These are phyloP conservation scores for Caradrina clavipalpis DNA, from an alignment of 2,888 invertebrate species.

Conservation along the genomic window DNA sequence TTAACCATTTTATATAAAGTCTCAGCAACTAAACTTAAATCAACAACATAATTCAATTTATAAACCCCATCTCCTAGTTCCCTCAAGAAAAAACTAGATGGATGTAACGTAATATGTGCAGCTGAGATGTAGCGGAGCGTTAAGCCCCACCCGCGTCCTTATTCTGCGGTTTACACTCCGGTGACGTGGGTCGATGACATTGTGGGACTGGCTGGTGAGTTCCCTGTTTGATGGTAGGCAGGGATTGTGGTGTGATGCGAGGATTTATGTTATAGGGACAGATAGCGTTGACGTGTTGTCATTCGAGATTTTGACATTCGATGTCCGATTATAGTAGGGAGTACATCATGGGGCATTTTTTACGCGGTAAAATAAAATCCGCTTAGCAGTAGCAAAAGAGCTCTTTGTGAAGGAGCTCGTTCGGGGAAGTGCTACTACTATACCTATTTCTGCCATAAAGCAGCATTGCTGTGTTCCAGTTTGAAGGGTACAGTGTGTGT, in stretches of 20 bases:
- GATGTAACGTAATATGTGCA: slow-evolving; percentile 56
- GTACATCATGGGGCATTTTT: too few relatives aligned
- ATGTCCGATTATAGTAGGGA: neutral
- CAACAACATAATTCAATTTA: slow-evolving; percentile 28
- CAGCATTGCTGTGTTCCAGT: too few relatives aligned
- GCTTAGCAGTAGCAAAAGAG: too few relatives aligned
- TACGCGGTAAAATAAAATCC: too few relatives aligned
- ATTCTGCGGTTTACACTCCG: slow-evolving; percentile 65
- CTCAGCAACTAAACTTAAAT: neutral
- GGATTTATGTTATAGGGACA: neutral
- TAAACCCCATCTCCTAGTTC: slow-evolving; percentile 29
- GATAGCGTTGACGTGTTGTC: too few relatives aligned
- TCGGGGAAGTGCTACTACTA: too few relatives aligned
- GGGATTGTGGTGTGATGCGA: neutral
- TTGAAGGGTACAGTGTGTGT: too few relatives aligned
- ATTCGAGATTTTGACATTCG: neutral
- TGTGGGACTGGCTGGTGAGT: slow-evolving; percentile 35
- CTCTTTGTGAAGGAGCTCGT: too few relatives aligned
- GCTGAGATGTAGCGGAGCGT: slow-evolving; percentile 59
- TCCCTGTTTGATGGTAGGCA: slow-evolving; percentile 22
- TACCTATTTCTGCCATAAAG: too few relatives aligned
- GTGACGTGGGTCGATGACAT: slow-evolving; percentile 64
- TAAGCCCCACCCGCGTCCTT: slow-evolving; percentile 59
- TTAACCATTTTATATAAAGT: too few relatives aligned
- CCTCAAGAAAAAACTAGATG: slow-evolving; percentile 43